Conservation (phyloP, 2,888 invertebrate genomes). For the Dione vanillae region DNA sequence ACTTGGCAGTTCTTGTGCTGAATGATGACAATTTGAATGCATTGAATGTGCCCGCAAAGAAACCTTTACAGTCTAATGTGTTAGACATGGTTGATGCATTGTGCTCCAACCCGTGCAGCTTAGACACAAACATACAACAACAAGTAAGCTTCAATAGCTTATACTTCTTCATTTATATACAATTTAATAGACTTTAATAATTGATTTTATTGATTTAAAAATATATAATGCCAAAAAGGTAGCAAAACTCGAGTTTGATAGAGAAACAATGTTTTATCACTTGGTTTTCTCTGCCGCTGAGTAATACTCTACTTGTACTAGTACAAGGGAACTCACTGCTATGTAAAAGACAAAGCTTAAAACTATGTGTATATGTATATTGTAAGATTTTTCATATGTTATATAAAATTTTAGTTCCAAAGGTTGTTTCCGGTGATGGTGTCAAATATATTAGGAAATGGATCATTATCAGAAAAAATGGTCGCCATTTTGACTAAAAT, state of each 20-base stretch:
- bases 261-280: too few species aligned
- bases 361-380: too few species aligned
- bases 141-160: conserved; percentile 79
- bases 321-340: too few species aligned
- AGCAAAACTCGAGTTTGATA: too few species aligned
- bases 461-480: conserved; percentile 79
- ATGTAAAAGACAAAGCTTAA: too few species aligned
- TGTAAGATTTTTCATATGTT: too few species aligned
- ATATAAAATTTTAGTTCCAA: conserved; percentile 69
- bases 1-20: conserved; percentile 83
- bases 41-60: conserved; percentile 77
- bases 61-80: conserved; percentile 75
- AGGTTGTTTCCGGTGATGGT: conserved; percentile 81
- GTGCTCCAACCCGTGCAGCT: conserved; percentile 83
- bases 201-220: too few species aligned
- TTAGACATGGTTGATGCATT: conserved; percentile 84
- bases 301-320: too few species aligned
- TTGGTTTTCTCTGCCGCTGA: too few species aligned
- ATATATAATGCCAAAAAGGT: too few species aligned
- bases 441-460: conserved; percentile 79
- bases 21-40: conserved; percentile 83
- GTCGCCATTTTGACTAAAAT: conserved; percentile 78
- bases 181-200: too few species aligned
- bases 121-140: conserved; percentile 83
- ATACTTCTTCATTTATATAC: too few species aligned